These are phyloP conservation scores for Harpia harpyja DNA, from an alignment of 2,797 vertebrate species.

Conservation along the genomic window DNA sequence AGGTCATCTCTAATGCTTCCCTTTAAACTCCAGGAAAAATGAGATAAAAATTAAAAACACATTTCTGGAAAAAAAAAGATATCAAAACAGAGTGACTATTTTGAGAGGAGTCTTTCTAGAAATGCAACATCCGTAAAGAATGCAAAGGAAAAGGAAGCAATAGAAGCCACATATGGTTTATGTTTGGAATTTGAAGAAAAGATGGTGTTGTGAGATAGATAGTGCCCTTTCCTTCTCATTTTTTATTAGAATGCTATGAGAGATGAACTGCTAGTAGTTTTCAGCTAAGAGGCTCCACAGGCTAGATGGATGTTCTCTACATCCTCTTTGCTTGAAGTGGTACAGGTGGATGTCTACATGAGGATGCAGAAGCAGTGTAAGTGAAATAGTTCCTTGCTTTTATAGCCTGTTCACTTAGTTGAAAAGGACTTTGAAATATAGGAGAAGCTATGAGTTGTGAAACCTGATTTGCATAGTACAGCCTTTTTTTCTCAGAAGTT, in stretches of 20 bases:
- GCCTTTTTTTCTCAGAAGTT: not conserved
- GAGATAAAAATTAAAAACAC: conserved; percentile 20
- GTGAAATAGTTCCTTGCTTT: not conserved
- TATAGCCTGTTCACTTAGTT: not conserved
- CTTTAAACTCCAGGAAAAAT: not conserved
- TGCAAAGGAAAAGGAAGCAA: not conserved
- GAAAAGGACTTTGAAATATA: not conserved
- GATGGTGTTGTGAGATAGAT: not conserved
- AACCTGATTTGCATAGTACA: not conserved
- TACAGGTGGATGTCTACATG: not conserved
- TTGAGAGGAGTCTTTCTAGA: conserved; percentile 7
- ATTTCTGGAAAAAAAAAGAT: not conserved
- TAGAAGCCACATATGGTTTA: not conserved
- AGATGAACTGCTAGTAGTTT: not conserved
- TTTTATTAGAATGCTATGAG: not conserved
- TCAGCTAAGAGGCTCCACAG: not conserved
- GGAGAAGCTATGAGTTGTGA: not conserved
- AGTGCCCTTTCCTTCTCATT: not conserved
- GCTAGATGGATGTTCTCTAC: not conserved
- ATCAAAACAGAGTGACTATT: not conserved
- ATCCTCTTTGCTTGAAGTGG: not conserved
- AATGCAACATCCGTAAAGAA: conserved; percentile 3
- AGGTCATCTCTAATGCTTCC: not conserved
- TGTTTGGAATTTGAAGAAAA: conserved; percentile 7
- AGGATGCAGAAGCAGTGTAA: not conserved